A percentile compares a stretch with the other conserved stretches of the same genome.
Evolutionary conservation across 2,888 invertebrate genomes (phyloP).

Genomic region (Oscheius sp.): DNA sequence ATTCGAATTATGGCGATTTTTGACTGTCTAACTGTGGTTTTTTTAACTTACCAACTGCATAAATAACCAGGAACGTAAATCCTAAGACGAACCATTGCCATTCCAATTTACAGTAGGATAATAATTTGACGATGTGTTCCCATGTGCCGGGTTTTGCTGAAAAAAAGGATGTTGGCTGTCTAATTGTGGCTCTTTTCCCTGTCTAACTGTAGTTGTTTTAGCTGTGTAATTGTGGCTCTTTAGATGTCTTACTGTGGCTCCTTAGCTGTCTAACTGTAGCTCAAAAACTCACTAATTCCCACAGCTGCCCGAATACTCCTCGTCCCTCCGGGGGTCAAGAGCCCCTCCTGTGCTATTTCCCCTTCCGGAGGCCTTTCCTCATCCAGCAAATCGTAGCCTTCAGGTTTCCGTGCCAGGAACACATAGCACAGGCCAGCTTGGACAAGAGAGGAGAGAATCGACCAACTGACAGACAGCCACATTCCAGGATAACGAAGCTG

Average conservation of each 20-base stretch:
- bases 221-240: too few species aligned
- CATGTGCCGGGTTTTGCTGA: slow-evolving; percentile 25
- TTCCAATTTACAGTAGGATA: slow-evolving; percentile 62
- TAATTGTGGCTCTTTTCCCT: too few species aligned
- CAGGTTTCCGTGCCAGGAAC: slow-evolving; percentile 41
- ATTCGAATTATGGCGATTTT: too few species aligned
- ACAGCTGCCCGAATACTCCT: too few species aligned
- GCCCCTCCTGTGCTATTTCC: not conserved
- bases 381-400: not conserved
- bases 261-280: too few species aligned
- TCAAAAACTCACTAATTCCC: too few species aligned
- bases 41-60: slow-evolving; percentile 60
- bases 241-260: not conserved
- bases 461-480: slow-evolving; percentile 57
- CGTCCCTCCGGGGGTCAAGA: too few species aligned
- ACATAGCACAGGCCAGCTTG: slow-evolving; percentile 45
- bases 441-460: slow-evolving; percentile 38
- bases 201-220: too few species aligned
- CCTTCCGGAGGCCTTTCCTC: not conserved
- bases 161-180: not conserved
- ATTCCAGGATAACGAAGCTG: slow-evolving; percentile 59
- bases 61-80: slow-evolving; percentile 67
- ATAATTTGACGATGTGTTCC: slow-evolving; percentile 59
- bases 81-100: slow-evolving; percentile 67
- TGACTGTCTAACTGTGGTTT: not conserved